Evolutionary conservation across 2,888 invertebrate species (phyloP), one percentile per base, ranked within the genome.

Genomic region (Andrena flavipes): DNA sequence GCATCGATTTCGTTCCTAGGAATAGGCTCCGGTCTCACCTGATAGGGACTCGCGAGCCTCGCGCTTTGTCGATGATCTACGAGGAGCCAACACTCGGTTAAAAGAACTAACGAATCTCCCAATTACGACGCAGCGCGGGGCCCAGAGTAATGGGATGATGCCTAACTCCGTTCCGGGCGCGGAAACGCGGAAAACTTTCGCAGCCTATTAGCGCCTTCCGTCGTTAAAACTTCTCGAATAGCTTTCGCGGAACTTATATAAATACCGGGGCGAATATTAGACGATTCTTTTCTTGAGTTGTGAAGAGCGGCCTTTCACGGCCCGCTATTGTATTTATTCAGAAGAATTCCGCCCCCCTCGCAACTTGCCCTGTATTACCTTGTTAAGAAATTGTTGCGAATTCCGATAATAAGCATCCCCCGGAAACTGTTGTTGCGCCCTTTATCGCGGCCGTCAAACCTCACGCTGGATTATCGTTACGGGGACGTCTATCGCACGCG

Each of bases 191-290:
- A n/a, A 82, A 85, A 84, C 82, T 87, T 80, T 84, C 72, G 49
- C 77, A 79, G 79, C 81, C 76, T 86, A 85, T 86, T 85, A 80
- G 79, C 83, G 72, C 71, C 76, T 80, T 68, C 82, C 77, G 84
- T 85, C 87, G 79, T 88, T 88, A 88, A 87, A 87, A 87, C 87
- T 87, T 87, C 65, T 71, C 72, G 71, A 76, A 84, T 79, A 76
- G 82, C 78, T 51, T 75, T 67, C 80, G 26, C n/a, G 56, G 33
- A 83, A 82, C 79, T 86, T 86, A 51, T 80, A 83, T 81, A 80
- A 87, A 87, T 86, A 84, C 81, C 73, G 65, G 64, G 56, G 70
- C 56, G 73, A 79, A 76, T 67, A 83, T 81, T 84, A 74, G 80
- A 72, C 74, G 82, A 65, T 75, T 82, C 79, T 62, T 77, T 71